A percentile compares a stretch with the other conserved stretches of the same genome.
These are phyloP conservation scores for Akabosia matsudoensis DNA, from an alignment of 1,140 invertebrate species.

Conservation along the genomic window DNA sequence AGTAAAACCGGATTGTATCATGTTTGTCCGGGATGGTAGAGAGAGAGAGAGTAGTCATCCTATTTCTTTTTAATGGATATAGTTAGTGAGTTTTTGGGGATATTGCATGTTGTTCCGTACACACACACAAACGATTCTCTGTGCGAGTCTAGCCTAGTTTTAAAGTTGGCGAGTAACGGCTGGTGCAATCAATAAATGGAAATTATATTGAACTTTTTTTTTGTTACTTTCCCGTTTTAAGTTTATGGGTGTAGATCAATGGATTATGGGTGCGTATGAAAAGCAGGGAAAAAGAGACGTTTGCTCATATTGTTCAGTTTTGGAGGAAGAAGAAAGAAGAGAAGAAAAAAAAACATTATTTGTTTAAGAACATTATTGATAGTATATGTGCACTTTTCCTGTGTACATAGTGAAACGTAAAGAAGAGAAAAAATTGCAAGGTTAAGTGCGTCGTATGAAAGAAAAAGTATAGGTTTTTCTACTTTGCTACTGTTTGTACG, in stretches of 20 bases:
- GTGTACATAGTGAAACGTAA: no score
- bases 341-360: slow-evolving; percentile 5
- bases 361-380: not conserved
- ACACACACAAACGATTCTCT: no score
- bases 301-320: not conserved
- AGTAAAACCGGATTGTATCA: slow-evolving; percentile 9
- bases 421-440: not conserved
- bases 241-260: slow-evolving; percentile 18
- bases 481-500: no score
- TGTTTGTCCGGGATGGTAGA: no score
- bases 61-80: no score
- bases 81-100: not conserved
- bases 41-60: no score
- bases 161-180: not conserved
- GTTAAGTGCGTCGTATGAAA: not conserved
- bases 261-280: not conserved
- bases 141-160: not conserved
- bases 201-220: slow-evolving; percentile 22
- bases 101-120: no score
- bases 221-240: not conserved
- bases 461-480: no score
- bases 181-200: slow-evolving; percentile 21
- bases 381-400: not conserved
- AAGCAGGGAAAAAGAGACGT: not conserved
- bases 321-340: not conserved